These are phyloP conservation scores for Aldabrachelys gigantea DNA, from an alignment of 2,113 vertebrate genomes.

Conservation along the genomic window DNA sequence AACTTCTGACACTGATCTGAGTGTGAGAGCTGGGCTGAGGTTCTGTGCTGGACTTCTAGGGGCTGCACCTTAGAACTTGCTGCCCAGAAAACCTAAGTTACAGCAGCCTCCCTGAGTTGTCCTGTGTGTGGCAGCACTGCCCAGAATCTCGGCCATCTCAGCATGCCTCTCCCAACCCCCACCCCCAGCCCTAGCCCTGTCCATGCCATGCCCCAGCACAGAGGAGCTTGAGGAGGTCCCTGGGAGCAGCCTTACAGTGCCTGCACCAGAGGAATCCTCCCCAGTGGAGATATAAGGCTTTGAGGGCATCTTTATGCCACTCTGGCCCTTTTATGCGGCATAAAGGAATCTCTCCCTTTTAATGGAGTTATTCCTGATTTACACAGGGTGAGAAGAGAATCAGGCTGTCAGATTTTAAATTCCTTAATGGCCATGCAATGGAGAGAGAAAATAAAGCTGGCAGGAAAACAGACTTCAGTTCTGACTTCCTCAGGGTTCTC, in stretches of 20 bases:
- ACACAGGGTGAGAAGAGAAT: not conserved
- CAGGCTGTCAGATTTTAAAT: not conserved
- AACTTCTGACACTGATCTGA: not conserved
- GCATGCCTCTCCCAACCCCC: not conserved
- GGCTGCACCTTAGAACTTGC: not conserved
- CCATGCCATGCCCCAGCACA: not conserved
- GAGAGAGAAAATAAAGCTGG: not conserved
- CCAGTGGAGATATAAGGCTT: accelerated
- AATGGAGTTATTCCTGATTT: not conserved
- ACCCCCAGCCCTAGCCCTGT: not conserved
- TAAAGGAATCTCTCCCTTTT: not conserved
- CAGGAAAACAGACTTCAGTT: not conserved
- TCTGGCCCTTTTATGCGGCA: not conserved
- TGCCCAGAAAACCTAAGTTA: not conserved
- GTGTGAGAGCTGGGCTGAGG: not conserved
- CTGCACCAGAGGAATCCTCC: not conserved
- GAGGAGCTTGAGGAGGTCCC: not conserved
- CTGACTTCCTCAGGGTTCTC: not conserved
- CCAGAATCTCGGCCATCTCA: not conserved
- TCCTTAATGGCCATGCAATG: not conserved
- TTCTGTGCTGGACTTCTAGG: not conserved
- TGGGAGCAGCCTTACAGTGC: not conserved
- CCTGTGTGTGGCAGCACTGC: accelerated
- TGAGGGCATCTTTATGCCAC: not conserved
- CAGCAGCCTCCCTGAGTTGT: not conserved